Conservation (phyloP, 30 jellyfish, hydroid and myxozoan species). For the Hydractinia symbiolongicarpus region DNA sequence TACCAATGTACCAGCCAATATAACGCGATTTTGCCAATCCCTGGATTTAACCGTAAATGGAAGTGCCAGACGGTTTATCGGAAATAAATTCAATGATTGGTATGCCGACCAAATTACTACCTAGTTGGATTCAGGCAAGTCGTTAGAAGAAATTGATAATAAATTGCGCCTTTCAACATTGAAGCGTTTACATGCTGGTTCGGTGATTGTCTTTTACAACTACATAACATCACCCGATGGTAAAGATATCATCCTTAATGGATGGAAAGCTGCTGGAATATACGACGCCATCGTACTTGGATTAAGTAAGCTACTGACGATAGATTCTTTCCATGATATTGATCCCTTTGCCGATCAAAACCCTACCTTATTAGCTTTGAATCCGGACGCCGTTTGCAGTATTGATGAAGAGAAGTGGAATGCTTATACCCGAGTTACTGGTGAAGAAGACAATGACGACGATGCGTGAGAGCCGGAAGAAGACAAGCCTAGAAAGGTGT, state of each 20-base stretch:
- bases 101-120: not conserved
- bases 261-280: conserved; percentile 19
- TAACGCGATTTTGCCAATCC: conserved; percentile 3
- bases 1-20: conserved; percentile 13
- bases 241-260: not conserved
- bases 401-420: too few relatives aligned
- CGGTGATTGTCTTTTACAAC: conserved; percentile 1
- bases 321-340: too few relatives aligned
- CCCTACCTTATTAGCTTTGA: too few relatives aligned
- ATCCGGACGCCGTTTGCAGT: too few relatives aligned
- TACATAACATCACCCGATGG: conserved; percentile 8
- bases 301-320: not conserved
- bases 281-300: conserved; percentile 6
- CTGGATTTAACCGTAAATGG: conserved; percentile 11
- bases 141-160: not conserved
- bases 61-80: conserved; percentile 4
- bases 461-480: too few relatives aligned
- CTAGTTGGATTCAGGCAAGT: not conserved
- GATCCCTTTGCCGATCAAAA: too few relatives aligned
- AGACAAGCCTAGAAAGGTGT: too few relatives aligned
- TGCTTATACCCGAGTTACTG: too few relatives aligned
- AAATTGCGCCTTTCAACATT: conserved; percentile 10
- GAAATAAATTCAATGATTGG: conserved; percentile 3
- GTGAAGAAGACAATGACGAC: too few relatives aligned
- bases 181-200: conserved; percentile 6